Percentiles rank a stretch among this genome's conserved stretches.
Conservation (phyloP, 2,888 invertebrate genomes). For the Euspilapteryx auroguttella region DNA sequence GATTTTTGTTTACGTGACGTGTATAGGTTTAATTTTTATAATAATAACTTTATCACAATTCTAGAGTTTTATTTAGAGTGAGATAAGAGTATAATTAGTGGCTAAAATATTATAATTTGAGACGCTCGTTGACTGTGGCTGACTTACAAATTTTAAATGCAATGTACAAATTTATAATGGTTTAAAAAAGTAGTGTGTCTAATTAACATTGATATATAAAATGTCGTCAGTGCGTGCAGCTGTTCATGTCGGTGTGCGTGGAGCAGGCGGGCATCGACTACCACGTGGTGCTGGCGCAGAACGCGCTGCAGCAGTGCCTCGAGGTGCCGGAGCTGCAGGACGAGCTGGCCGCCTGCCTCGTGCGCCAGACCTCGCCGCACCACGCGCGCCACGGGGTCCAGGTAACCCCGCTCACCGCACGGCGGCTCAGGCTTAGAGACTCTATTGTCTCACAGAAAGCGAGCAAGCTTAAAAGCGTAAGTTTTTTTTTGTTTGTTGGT, state of each 20-base stretch:
- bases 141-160: too few relatives aligned
- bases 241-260: conserved; percentile 95
- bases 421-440: conserved; percentile 22
- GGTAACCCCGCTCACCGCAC: conserved; percentile 65
- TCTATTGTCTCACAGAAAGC: conserved; percentile 15
- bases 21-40: too few relatives aligned
- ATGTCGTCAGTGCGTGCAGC: conserved; percentile 92
- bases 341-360: conserved; percentile 89
- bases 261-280: conserved; percentile 96
- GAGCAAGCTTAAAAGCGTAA: conserved; percentile 51
- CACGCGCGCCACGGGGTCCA: conserved; percentile 83
- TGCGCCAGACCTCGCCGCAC: conserved; percentile 90
- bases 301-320: conserved; percentile 90
- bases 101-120: too few relatives aligned
- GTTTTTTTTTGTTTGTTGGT: conserved; percentile 15
- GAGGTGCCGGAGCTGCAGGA: conserved; percentile 89
- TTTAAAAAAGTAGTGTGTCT: too few relatives aligned
- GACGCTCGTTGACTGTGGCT: too few relatives aligned
- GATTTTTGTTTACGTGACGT: too few relatives aligned
- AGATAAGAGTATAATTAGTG: too few relatives aligned
- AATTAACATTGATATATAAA: too few relatives aligned
- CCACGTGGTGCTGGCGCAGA: conserved; percentile 96
- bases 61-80: too few relatives aligned
- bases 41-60: too few relatives aligned
- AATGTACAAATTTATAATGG: too few relatives aligned